Base-by-base conservation (phyloP, 2,888 invertebrate species). In the Halictus ligatus region DNA sequence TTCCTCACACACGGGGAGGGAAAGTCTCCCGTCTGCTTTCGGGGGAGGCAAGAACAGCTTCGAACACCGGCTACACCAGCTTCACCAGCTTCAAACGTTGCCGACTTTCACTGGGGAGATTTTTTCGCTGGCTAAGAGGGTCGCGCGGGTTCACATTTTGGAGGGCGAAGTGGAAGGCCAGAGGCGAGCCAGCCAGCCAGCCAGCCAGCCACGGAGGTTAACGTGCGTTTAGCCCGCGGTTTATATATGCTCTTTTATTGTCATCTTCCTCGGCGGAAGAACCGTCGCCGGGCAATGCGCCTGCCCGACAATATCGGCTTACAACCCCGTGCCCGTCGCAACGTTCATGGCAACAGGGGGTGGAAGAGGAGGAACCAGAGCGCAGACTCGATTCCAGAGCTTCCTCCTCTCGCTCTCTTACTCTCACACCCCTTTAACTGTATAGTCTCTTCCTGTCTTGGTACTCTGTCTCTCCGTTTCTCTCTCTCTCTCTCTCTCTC, bases 251-350 rank as follows among this genome's bases (percentile, higher is more conserved):
- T 76, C 83, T 82, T 84, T 86, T 84, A 88, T 88, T 81, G 88
- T 84, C 84, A 82, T 78, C 85, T 73, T 87, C 75, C 75, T 75
- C 58, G 48, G 43, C 73, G 7, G 78, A 54, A 10, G 67, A 73
- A 83, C 85, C 76, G 83, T 83, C 69, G 50, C 64, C 76, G 72
- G 48, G 67, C 81, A 91, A 85, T 88, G 91, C 91, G 91, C 91
- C 82, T 91, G 91, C 91, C 75, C 91, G 86, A 89, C 88, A 90
- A 91, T 91, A 91, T 91, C 91, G 91, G 91, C 90, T 89, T 90
- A 88, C 86, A 88, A 90, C 91, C 91, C 91, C 81, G 75, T 81
- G 74, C 50, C 74, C 78, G 74, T 35, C 12, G 75, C 60, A 73
- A 60, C n/a, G 76, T 54, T 78, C 81, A 74, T 50, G 13, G 75